Percentiles rank a stretch among this genome's conserved stretches.
These are phyloP conservation scores for Brachionus manjavacas DNA, from an alignment of 1,140 invertebrate species.

Conservation along the genomic window DNA sequence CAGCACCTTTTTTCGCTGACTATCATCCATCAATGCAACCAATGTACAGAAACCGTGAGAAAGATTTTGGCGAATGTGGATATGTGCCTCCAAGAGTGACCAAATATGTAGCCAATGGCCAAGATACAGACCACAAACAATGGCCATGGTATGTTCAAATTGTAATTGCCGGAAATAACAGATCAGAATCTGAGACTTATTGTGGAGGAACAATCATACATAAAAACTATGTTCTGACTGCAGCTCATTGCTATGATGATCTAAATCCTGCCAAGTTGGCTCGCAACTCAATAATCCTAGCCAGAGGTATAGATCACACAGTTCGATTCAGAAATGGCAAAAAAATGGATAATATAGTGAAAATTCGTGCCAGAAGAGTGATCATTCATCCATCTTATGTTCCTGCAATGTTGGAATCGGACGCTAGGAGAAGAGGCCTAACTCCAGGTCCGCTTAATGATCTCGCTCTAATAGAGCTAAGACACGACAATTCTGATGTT, in stretches of 20 bases:
- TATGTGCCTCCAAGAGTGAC: neutral
- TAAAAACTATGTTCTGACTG: conserved; percentile 37
- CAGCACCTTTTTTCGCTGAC: neutral
- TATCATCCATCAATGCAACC: neutral
- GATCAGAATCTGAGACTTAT: conserved; percentile 7
- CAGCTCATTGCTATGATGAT: conserved; percentile 42
- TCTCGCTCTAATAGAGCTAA: conserved; percentile 19
- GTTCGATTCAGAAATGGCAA: neutral
- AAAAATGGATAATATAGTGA: neutral
- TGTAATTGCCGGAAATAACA: conserved; percentile 23
- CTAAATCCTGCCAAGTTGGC: neutral
- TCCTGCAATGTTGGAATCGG: neutral
- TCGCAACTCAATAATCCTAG: neutral
- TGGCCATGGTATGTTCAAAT: conserved; percentile 41
- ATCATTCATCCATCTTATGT: neutral
- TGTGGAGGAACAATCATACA: conserved; percentile 43
- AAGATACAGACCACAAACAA: neutral
- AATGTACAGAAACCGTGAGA: neutral
- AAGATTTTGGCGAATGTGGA: conserved; percentile 22
- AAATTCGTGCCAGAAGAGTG: neutral
- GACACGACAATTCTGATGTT: neutral
- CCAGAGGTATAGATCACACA: neutral
- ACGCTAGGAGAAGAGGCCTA: conserved; percentile 11
- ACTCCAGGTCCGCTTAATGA: conserved; percentile 27
- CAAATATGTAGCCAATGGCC: conserved; percentile 1